phyloP scores from a whole-genome alignment of 2,888 invertebrate species.

The Gandaritis pyraliata region DNA sequence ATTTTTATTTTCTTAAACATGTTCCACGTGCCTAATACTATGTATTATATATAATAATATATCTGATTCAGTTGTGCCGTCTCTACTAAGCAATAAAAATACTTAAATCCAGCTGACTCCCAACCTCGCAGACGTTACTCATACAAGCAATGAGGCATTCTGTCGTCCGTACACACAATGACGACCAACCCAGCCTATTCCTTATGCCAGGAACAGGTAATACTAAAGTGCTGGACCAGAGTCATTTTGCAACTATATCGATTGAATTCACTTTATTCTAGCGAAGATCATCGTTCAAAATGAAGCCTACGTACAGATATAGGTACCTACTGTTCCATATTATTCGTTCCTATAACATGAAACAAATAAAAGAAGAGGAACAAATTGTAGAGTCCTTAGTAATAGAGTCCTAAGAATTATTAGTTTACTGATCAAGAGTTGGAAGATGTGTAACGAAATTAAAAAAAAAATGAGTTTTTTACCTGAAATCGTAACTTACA shows the following conservation, averaged over 20 bases:
- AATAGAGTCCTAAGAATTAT: too few species aligned
- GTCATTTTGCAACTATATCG: conserved; percentile 41
- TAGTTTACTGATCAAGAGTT: too few species aligned
- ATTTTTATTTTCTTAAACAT: too few species aligned
- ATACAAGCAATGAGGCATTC: conserved; percentile 66
- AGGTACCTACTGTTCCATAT: too few species aligned
- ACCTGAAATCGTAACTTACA: too few species aligned
- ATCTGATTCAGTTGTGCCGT: conserved; percentile 3
- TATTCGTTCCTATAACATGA: too few species aligned
- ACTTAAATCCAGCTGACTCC: conserved; percentile 55
- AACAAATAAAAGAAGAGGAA: too few species aligned
- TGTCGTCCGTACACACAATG: conserved; percentile 72
- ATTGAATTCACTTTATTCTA: conserved; percentile 5
- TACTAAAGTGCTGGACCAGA: conserved; percentile 60
- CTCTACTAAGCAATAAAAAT: conserved; percentile 27
- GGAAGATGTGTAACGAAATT: too few species aligned
- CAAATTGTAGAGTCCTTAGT: too few species aligned
- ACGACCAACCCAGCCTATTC: conserved; percentile 73
- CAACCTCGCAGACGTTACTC: conserved; percentile 55
- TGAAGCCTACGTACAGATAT: too few species aligned
- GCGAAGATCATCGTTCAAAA: too few species aligned
- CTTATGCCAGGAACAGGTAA: conserved; percentile 77
- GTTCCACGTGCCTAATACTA: background rate
- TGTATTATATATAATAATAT: background rate
- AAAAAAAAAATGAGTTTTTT: too few species aligned